Evolutionary conservation across 2,888 invertebrate species (phyloP), one percentile per base, ranked within the genome.

Genomic region (Hyposoter dolosus): DNA sequence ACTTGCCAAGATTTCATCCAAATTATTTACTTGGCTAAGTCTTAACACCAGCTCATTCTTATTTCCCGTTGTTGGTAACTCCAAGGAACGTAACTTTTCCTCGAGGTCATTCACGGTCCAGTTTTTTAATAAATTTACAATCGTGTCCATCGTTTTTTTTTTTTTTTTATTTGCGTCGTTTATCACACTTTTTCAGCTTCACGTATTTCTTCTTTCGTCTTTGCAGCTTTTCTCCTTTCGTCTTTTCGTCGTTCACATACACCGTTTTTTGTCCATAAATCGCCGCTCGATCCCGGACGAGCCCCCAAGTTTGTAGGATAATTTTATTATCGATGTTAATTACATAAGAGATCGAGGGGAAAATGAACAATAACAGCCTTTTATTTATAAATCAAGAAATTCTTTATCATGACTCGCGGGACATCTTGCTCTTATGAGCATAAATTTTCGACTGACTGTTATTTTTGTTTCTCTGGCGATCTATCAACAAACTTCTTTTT

Each of bases 261-360:
- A 17, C 45, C 17, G 17, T 53, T 74, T 74, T 53, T 53, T n/a
- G 10, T 17, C 32, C 32, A 32, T 28, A 28, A 10, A 28, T 23
- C 23, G n/a, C n/a, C 35, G 65, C 35, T 65, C 28, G 53, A 74
- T 74, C 40, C 53, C 74, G 50, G 74, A 50, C 32, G 56, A 50
- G 47, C 9, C 56, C 50, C 45, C 10, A 65, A 65, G 32, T 3
- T 65, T 65, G 35, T 65, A 15, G 35, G 65, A 65, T 65, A 1
- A 32, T 32, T 32, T 32, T 4, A 32, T 32, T 32, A 4, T 32
- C n/a, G n/a, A n/a, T n/a, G n/a, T n/a, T n/a, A n/a, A n/a, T n/a
- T n/a, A n/a, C n/a, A n/a, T n/a, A n/a, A n/a, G n/a, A n/a, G n/a
- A n/a, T n/a, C n/a, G n/a, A n/a, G n/a, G n/a, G n/a, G n/a, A n/a